A percentile compares a stretch with the other conserved stretches of the same genome.
These are phyloP conservation scores for Tachina fera DNA, from an alignment of 2,888 invertebrate genomes.

Conservation along the genomic window DNA sequence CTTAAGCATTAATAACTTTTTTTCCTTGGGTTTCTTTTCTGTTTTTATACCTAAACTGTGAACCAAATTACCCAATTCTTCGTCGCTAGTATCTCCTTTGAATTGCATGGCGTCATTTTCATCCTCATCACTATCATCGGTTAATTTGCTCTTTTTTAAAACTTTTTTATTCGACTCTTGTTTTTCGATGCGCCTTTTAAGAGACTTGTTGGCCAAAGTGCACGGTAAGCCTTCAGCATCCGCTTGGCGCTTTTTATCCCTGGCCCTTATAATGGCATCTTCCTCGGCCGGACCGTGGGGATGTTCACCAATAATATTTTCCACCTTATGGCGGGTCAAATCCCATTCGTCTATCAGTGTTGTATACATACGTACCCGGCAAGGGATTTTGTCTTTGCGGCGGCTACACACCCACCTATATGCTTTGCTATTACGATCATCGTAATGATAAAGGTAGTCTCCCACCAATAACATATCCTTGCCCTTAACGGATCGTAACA, in stretches of 20 bases:
- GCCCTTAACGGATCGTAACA: conserved; percentile 79
- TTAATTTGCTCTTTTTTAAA: conserved; percentile 13
- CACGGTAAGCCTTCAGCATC: conserved; percentile 72
- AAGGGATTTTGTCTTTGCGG: conserved; percentile 78
- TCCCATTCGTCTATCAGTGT: conserved; percentile 74
- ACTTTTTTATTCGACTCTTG: conserved; percentile 40
- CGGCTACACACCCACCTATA: conserved; percentile 79
- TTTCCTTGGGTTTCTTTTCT: conserved; percentile 24
- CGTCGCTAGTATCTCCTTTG: conserved; percentile 41
- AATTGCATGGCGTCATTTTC: conserved; percentile 16
- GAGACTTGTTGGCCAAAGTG: conserved; percentile 70
- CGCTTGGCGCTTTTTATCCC: conserved; percentile 77
- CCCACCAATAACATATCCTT: conserved; percentile 80
- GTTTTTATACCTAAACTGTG: conserved; percentile 52
- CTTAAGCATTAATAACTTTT: conserved; percentile 76
- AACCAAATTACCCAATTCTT: conserved; percentile 46
- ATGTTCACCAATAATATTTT: conserved; percentile 75
- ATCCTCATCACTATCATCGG: conserved; percentile 54
- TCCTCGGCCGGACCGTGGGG: conserved; percentile 77
- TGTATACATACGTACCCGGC: conserved; percentile 78
- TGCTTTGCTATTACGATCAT: conserved; percentile 77
- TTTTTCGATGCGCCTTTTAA: conserved; percentile 62
- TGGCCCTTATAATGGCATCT: conserved; percentile 77
- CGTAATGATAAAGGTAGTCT: conserved; percentile 78
- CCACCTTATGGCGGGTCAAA: conserved; percentile 75